These are phyloP conservation scores for Choloepus didactylus DNA, from an alignment of 2,797 vertebrate species.

Conservation along the genomic window DNA sequence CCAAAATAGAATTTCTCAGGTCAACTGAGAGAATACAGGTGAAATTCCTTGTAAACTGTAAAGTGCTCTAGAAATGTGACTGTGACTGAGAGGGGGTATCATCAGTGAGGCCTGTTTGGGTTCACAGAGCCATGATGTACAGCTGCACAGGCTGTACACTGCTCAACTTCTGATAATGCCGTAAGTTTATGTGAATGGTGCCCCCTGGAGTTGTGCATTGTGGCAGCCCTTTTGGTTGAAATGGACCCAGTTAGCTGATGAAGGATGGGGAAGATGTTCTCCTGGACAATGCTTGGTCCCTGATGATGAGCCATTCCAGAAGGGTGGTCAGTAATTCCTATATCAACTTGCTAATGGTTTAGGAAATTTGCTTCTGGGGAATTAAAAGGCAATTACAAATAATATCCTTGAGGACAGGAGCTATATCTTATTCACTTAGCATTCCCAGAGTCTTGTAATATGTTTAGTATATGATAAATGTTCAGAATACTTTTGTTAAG, in stretches of 20 bases:
- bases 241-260: background rate
- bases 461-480: background rate
- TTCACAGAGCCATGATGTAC: background rate
- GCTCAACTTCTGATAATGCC: background rate
- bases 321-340: background rate
- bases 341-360: background rate
- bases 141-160: background rate
- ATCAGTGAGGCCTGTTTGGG: background rate
- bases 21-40: conserved; percentile 31
- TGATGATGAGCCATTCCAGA: background rate
- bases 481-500: background rate
- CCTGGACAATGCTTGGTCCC: background rate
- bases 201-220: background rate
- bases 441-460: background rate
- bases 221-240: background rate
- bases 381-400: background rate
- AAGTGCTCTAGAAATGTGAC: background rate
- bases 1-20: conserved; percentile 53
- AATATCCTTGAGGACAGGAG: background rate
- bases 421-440: background rate
- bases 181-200: background rate
- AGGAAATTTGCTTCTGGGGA: background rate
- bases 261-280: background rate
- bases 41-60: conserved; percentile 34
- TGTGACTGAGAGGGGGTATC: background rate